Base-by-base conservation (phyloP, 2,888 invertebrate species). In the Drosophila testacea region DNA sequence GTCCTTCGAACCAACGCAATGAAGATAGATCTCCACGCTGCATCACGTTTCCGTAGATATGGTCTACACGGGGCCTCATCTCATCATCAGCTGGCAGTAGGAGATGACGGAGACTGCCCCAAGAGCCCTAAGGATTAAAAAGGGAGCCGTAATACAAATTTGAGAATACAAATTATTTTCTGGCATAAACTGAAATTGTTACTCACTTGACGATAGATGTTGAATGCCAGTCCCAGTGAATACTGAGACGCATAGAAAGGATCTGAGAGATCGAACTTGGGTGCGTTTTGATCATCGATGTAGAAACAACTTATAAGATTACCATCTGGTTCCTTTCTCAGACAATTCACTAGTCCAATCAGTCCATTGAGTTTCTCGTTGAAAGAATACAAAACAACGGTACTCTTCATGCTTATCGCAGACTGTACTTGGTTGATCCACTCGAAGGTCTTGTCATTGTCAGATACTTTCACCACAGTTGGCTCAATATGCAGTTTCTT, bases 31-130 rank as follows among this genome's bases (percentile, higher is more conserved):
- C 98, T 52, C 98, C 98, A 59, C 96, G 94, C 0, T 96, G 95
- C 11, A 94, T 88, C 0, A 96, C 95, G 92, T 97, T 97, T 2
- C 96, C 95, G 91, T 95, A 97, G 0, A 95, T 96, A 90, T 98
- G 96, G 71, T 94, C 94, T 7, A 92, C 93, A 38, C 88, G 73
- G 3, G 92, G 90, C 0, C 94, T 92, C 0, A 92, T 44, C 6
- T 92, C 90, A 16, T 93, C 72, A 48, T 94, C 93, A 10, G 51
- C 34, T 4, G 71, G 69, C 1, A 98, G 90, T 0, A 95, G 93
- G 9, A 97, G 91, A 92, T 98, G 97, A n/a, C 97, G 94, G 91
- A 97, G 97, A 0, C 96, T 96, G n/a, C 98, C 96, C 96, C 92
- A 92, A 73, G 87, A 68, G 4, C 92, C 92, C 92, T 92, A 47